A percentile compares a stretch with the other conserved stretches of the same genome.
Evolutionary conservation across 2,888 invertebrate genomes (phyloP).

Genomic region (Falcaria lacertinaria): DNA sequence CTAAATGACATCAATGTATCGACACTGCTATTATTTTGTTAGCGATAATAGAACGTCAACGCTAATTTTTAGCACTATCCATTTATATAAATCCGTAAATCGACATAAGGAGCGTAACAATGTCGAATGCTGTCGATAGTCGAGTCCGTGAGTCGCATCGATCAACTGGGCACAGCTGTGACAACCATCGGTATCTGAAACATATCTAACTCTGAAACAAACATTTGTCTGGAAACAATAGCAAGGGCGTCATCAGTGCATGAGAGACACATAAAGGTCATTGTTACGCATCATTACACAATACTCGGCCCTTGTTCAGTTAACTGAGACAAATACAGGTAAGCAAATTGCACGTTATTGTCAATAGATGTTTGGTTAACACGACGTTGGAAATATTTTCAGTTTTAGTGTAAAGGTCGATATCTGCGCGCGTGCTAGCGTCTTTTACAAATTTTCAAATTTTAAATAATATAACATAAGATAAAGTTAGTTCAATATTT

Average conservation of each 20-base stretch:
- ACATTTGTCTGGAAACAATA: slow-evolving; percentile 38
- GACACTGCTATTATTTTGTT: too few relatives aligned
- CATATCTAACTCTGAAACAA: slow-evolving; percentile 29
- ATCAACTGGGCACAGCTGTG: neutral
- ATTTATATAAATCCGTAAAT: too few relatives aligned
- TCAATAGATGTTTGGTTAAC: neutral
- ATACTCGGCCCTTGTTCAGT: slow-evolving; percentile 34
- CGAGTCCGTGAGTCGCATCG: neutral
- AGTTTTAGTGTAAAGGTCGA: slow-evolving; percentile 9
- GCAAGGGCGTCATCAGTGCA: slow-evolving; percentile 34
- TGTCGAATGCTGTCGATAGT: too few relatives aligned
- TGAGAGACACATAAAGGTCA: slow-evolving; percentile 46
- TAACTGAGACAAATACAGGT: slow-evolving; percentile 27
- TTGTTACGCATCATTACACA: slow-evolving; percentile 57
- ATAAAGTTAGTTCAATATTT: too few relatives aligned
- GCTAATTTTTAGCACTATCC: too few relatives aligned
- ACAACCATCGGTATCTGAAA: slow-evolving; percentile 13
- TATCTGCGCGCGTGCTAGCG: neutral
- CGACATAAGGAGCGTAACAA: too few relatives aligned
- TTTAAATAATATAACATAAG: too few relatives aligned
- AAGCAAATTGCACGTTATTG: neutral
- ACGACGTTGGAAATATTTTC: too few relatives aligned
- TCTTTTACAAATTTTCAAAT: too few relatives aligned
- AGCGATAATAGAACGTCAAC: too few relatives aligned
- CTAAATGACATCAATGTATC: too few relatives aligned